Percentiles rank a stretch among this genome's conserved stretches.
Conservation (phyloP, 2,113 vertebrate species). For the Caretta caretta region DNA sequence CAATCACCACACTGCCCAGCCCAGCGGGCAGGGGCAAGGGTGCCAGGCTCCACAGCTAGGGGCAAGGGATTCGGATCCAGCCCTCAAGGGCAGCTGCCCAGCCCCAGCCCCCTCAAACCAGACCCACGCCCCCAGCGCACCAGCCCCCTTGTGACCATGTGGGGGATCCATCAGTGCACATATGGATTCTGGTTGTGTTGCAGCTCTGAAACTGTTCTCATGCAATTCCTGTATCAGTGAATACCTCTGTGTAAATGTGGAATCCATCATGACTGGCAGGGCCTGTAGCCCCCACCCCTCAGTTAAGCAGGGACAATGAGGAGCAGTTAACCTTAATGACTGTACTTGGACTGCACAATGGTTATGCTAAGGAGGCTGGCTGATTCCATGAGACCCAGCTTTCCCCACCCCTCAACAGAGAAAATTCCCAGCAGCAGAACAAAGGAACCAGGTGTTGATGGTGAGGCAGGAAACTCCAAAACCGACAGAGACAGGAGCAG, state of each 20-base stretch:
- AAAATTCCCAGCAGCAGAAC: background rate
- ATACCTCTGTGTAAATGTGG: too few species aligned
- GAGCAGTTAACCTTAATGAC: too few species aligned
- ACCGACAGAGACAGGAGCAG: too few species aligned
- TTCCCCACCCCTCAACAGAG: background rate
- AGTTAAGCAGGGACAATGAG: too few species aligned
- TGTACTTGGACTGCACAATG: too few species aligned
- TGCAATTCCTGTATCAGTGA: background rate
- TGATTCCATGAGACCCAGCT: background rate
- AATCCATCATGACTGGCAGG: too few species aligned
- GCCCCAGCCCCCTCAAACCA: background rate
- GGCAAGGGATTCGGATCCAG: background rate
- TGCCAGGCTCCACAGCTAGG: background rate
- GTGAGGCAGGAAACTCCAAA: too few species aligned
- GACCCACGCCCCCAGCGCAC: background rate
- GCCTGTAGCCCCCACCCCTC: too few species aligned
- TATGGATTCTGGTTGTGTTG: background rate
- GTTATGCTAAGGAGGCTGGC: too few species aligned
- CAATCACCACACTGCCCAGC: background rate
- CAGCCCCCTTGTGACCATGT: fast-evolving
- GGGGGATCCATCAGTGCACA: background rate
- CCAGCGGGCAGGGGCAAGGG: background rate
- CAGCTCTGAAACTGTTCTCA: background rate
- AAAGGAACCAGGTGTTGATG: background rate
- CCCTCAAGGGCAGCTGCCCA: background rate